Evolutionary conservation across 2,888 invertebrate genomes (phyloP), one percentile per base, ranked within the genome.

Genomic region (Aproaerema taeniolella): DNA sequence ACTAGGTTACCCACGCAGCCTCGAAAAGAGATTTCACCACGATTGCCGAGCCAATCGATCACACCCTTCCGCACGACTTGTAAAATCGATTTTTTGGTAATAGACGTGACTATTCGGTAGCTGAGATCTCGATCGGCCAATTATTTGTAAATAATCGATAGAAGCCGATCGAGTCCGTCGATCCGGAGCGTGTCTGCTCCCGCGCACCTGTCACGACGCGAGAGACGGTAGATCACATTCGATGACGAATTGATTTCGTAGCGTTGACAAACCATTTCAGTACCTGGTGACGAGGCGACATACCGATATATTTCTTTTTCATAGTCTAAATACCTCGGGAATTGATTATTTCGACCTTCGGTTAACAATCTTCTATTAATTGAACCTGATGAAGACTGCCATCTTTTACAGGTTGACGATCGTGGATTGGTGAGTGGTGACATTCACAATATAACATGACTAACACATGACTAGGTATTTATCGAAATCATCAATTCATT

Each of bases 121-220:
- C 59, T 51, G 54, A 63, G 53, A 55, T 46, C 45, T 51, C 49
- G 55, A 61, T 64, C 68, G 63, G 62, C 39, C 52, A 43, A 64
- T 72, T 70, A 72, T 74, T 81, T 76, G 70, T 73, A 68, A 69
- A 75, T 78, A 79, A 79, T 78, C 71, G 72, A 70, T 73, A 62
- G 63, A 64, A 64, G 63, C 58, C 55, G 57, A 62, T 63, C 61
- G 67, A 64, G n/a, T n/a, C n/a, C 62, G 67, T 63, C 61, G 70
- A 73, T 70, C 60, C 58, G 54, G 58, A 75, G 70, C 71, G 72
- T 61, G 50, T 54, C 61, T 48, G 46, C 49, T 48, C 54, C 55
- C 60, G 55, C 53, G 67, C 80, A 81, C 80, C 78, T 80, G 79
- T 73, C 70, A 67, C 70, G 72, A 66, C 58, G 55, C 48, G 48